Base-by-base conservation (phyloP, 2,113 vertebrate species). In the Centropristis striata region DNA sequence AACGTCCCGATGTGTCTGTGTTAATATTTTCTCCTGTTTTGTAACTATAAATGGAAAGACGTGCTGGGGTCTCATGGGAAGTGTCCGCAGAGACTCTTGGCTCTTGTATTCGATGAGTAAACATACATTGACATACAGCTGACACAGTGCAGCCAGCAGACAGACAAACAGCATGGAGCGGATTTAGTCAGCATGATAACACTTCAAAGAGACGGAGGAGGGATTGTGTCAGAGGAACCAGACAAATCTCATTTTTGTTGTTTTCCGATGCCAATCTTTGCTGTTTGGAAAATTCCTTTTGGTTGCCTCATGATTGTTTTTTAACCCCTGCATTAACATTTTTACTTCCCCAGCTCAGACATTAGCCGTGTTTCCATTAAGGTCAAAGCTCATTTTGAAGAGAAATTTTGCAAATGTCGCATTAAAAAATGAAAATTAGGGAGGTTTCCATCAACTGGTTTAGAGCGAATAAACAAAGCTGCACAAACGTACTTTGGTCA, bases 1-100 rank as follows among this genome's bases (percentile, higher is more conserved):
- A 64, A 77, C 2, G 2, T 46, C 44, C 23, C 1, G 0, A 6
- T 20, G 39, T n/a, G 15, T 1, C 23, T 49, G 42, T 75, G 51
- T 70, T 66, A 50, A 58, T 71, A 59, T 47, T 27, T 55, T 51
- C 25, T 53, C 72, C 42, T 53, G 44, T 37, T 73, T 65, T 83
- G 54, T 55, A 76, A 66, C 77, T 81, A 75, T 77, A 79, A 87
- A 87, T 86, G 78, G 75, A 69, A n/a, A 84, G 57, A 85, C 50
- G 18, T 18, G 20, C 18, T 5, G n/a, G 4, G 25, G 44, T 25
- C 16, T 74, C 32, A 23, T 18, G 79, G 69, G 63, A 58, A 39
- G 23, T 16, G 23, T 74, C 20, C 59, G 57, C 53, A 57, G 8
- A 23, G 28, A n/a, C 49, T 46, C 36, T 47, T 28, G 47, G 67